These are phyloP conservation scores for Neomorphus geoffroyi DNA, from an alignment of 2,797 vertebrate species.

Conservation along the genomic window DNA sequence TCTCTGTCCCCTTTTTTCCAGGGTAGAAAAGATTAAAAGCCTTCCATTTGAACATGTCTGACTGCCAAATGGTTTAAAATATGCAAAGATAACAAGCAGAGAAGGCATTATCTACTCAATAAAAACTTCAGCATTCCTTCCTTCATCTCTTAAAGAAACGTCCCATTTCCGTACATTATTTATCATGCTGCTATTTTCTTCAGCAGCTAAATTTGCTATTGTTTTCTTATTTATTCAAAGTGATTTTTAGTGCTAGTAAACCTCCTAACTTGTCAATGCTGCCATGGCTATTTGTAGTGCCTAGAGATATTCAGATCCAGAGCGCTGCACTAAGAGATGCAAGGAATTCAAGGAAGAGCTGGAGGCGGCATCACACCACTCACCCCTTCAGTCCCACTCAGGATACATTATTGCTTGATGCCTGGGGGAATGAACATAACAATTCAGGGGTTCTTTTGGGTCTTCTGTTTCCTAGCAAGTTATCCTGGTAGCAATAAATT, in stretches of 20 bases:
- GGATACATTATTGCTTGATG: neutral
- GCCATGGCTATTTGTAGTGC: neutral
- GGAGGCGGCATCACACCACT: neutral
- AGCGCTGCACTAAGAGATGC: rapidly evolving
- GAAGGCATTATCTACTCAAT: slow-evolving; percentile 10
- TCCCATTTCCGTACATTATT: slow-evolving; percentile 37
- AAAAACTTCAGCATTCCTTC: slow-evolving; percentile 12
- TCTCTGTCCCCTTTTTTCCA: neutral
- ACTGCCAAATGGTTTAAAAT: neutral
- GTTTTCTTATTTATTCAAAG: slow-evolving; percentile 22
- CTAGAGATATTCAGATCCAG: neutral
- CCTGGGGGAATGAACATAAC: neutral
- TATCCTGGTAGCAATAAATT: neutral
- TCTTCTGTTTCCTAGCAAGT: neutral
- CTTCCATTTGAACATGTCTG: neutral
- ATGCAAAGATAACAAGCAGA: neutral
- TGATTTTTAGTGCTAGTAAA: neutral
- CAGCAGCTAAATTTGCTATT: neutral
- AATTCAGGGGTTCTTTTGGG: neutral
- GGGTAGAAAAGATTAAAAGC: neutral
- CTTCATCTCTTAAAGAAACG: slow-evolving; percentile 10
- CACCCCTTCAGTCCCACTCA: neutral
- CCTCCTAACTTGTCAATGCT: neutral
- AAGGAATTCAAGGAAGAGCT: rapidly evolving
- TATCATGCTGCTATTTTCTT: neutral